A percentile compares a stretch with the other conserved stretches of the same genome.
phyloP scores from a whole-genome alignment of 2,888 invertebrate species.

The Idaea straminata region DNA sequence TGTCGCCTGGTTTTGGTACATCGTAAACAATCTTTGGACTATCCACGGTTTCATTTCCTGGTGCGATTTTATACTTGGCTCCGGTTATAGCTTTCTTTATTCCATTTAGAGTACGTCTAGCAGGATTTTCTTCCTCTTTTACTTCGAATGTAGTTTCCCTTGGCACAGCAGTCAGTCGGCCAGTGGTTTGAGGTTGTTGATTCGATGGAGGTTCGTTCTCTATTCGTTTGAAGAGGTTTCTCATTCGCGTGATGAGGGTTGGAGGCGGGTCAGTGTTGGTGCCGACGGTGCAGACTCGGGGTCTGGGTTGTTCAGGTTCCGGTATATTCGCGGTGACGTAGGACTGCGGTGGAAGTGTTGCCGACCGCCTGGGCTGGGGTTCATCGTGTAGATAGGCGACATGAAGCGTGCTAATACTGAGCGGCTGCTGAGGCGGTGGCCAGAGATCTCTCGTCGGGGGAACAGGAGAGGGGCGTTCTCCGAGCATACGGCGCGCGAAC shows the following conservation, averaged over 20 bases:
- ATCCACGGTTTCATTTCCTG: conserved; percentile 55
- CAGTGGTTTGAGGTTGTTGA: conserved; percentile 47
- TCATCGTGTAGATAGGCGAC: conserved; percentile 69
- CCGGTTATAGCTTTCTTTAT: conserved; percentile 63
- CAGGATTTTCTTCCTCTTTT: conserved; percentile 53
- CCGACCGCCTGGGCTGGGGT: conserved; percentile 50
- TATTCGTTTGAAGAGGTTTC: conserved; percentile 47
- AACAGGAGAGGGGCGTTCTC: conserved; percentile 69
- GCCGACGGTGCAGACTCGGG: conserved; percentile 62
- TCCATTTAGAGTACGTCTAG: conserved; percentile 55
- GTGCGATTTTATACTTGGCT: conserved; percentile 65
- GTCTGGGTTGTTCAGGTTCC: conserved; percentile 43
- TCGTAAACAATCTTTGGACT: conserved; percentile 73
- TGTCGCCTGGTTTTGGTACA: conserved; percentile 66
- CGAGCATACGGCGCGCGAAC: conserved; percentile 69
- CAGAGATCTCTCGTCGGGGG: conserved; percentile 71
- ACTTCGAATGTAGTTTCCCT: conserved; percentile 55
- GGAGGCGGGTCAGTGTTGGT: conserved; percentile 70
- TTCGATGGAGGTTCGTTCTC: conserved; percentile 36
- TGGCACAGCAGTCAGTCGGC: conserved; percentile 56
- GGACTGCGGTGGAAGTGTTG: conserved; percentile 58
- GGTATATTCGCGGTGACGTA: conserved; percentile 41
- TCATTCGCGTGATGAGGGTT: conserved; percentile 50
- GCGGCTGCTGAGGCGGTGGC: conserved; percentile 60
- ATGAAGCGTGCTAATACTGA: conserved; percentile 72